A percentile compares a stretch with the other conserved stretches of the same genome.
Evolutionary conservation across 2,797 vertebrate species (phyloP).

Genomic region (Mus spretus): DNA sequence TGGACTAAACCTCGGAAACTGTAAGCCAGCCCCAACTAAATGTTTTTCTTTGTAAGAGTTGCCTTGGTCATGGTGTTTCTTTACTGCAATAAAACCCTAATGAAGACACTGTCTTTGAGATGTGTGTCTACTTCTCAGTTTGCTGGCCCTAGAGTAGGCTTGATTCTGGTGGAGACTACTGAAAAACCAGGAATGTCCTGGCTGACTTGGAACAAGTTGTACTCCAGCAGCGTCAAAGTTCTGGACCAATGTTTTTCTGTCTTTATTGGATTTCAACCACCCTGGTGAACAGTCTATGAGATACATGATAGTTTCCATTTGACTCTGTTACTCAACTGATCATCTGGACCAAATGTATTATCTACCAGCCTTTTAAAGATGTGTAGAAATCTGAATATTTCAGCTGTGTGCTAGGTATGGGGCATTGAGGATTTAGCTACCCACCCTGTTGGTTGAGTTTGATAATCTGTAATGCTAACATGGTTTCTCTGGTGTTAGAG

Average conservation of each 20-base stretch:
- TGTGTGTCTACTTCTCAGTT: no score
- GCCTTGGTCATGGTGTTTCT: background rate
- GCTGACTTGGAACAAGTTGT: no score
- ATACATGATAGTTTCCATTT: background rate
- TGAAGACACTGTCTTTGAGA: background rate
- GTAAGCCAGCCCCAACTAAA: background rate
- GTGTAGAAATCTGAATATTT: background rate
- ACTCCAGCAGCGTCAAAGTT: fast-evolving
- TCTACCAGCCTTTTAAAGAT: background rate
- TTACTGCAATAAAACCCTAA: background rate
- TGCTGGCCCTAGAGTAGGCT: no score
- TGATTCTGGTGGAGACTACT: fast-evolving
- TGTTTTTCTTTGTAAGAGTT: background rate
- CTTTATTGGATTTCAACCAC: background rate
- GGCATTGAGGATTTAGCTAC: no score
- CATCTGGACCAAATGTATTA: fast-evolving
- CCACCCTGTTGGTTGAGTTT: fast-evolving
- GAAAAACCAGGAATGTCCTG: background rate
- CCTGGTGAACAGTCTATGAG: background rate
- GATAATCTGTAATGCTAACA: background rate
- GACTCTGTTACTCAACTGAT: background rate
- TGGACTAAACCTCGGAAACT: background rate
- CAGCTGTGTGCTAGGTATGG: background rate
- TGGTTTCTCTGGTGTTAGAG: background rate
- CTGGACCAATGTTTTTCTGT: background rate